phyloP scores from a whole-genome alignment of 2,113 vertebrate genomes.

The Callorhinus ursinus region DNA sequence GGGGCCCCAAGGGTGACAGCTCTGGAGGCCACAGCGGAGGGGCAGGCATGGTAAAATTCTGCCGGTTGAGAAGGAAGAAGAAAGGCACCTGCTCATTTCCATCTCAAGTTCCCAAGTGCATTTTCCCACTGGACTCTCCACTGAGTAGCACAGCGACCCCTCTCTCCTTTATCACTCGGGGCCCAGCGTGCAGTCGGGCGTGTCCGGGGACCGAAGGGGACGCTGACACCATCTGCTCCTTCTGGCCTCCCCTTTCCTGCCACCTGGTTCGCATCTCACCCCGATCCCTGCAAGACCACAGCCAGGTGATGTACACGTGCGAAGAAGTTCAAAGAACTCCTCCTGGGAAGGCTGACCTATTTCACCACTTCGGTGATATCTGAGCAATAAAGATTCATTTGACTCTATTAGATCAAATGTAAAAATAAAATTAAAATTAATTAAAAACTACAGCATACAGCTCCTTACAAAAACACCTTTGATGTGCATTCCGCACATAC shows the following conservation, averaged over 20 bases:
- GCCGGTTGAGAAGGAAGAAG: neutral
- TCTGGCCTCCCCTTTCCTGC: neutral
- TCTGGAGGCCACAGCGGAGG: neutral
- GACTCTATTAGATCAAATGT: slow-evolving; percentile 68
- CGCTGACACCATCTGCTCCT: neutral
- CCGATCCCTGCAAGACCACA: neutral
- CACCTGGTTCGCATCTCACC: neutral
- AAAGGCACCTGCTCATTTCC: neutral
- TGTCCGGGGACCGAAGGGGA: neutral
- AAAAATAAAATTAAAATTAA: slow-evolving; percentile 77
- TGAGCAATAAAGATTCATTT: slow-evolving; percentile 67
- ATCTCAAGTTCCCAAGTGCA: neutral
- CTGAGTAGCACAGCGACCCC: too few relatives aligned
- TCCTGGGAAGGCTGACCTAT: slow-evolving; percentile 63
- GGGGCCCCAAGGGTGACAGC: neutral
- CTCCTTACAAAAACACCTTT: slow-evolving; percentile 69
- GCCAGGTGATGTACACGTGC: slow-evolving; percentile 31
- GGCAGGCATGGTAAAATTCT: neutral
- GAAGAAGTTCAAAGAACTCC: slow-evolving; percentile 64
- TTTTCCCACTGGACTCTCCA: neutral
- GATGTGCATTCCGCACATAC: slow-evolving; percentile 39
- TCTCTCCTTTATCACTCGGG: neutral
- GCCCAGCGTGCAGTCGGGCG: neutral
- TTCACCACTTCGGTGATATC: slow-evolving; percentile 24
- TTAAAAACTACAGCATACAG: slow-evolving; percentile 59